Base-by-base conservation (phyloP, 2,888 invertebrate species). In the Eupithecia exiguata region DNA sequence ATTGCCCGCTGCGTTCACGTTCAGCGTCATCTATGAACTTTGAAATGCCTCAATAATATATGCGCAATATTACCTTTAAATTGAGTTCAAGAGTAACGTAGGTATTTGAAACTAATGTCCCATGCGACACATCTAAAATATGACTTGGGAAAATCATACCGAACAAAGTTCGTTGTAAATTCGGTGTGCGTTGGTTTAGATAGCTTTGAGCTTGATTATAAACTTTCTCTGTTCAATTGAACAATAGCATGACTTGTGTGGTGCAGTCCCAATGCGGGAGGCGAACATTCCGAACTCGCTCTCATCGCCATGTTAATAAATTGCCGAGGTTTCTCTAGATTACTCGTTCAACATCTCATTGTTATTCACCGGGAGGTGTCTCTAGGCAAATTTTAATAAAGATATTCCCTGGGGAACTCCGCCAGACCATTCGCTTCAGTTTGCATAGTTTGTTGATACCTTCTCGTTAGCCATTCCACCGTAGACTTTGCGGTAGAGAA, bases 1-100 rank as follows among this genome's bases (percentile, higher is more conserved):
- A 89, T 87, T 86, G 85, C 83, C 79, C 74, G 75, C 79, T 78
- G 71, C 65, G 78, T 77, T 70, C 67, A 74, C 77, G 81, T 79
- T 75, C 74, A 70, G 72, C 80, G 74, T 78, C 71, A 76, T 78
- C 53, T 53, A 67, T 73, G 61, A 72, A 76, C 70, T 74, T 77
- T 75, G 63, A 43, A 74, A 69, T 62, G 67, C 49, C 66, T 46
- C 58, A 35, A 43, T 49, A 68, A 46, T 62, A 61, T 30, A 58
- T 53, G 30, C 30, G 1, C 30, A 30, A 38, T 14, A n/a, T 0
- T 66, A 6, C 14, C 66, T 40, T 36, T 30, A 62, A 35, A 35
- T 30, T n/a, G 10, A 61, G 49, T 18, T 46, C 7, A 18, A 46
- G 46, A 18, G 18, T 18, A 49, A 49, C 49, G 9, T 46, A 38